Evolutionary conservation across 2,113 vertebrate species (phyloP).

Genomic region (Salvelinus fontinalis): DNA sequence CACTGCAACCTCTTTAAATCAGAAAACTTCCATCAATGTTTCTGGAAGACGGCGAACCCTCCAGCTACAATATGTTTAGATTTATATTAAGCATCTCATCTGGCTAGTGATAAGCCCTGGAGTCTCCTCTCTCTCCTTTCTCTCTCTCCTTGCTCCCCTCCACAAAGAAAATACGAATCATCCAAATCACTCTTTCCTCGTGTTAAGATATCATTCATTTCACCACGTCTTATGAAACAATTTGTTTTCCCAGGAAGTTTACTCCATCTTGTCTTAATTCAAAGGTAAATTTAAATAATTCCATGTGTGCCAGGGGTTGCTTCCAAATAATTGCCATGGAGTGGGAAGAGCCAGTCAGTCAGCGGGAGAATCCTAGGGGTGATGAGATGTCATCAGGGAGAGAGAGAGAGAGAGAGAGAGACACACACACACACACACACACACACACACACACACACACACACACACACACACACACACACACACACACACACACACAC

Average conservation of each 20-base stretch:
- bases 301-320: slow-evolving; percentile 59
- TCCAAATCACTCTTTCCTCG: slow-evolving; percentile 21
- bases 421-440: not conserved
- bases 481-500: not conserved
- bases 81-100: slow-evolving; percentile 47
- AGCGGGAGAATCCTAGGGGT: slow-evolving; percentile 60
- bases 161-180: slow-evolving; percentile 30
- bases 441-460: not conserved
- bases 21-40: slow-evolving; percentile 34
- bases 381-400: slow-evolving; percentile 64
- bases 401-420: no score
- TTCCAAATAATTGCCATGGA: slow-evolving; percentile 72
- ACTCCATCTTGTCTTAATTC: slow-evolving; percentile 20
- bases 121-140: slow-evolving; percentile 7
- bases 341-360: slow-evolving; percentile 25
- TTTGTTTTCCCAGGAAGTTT: slow-evolving; percentile 29
- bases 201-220: slow-evolving; percentile 46
- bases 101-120: slow-evolving; percentile 36
- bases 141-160: not conserved
- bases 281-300: slow-evolving; percentile 67
- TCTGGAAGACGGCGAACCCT: slow-evolving; percentile 30
- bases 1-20: slow-evolving; percentile 36
- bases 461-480: no score
- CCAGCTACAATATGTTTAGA: slow-evolving; percentile 52
- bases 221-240: slow-evolving; percentile 32